Percentiles rank a stretch among this genome's conserved stretches.
Evolutionary conservation across 2,888 invertebrate genomes (phyloP).

Genomic region (Scotopteryx bipunctaria): DNA sequence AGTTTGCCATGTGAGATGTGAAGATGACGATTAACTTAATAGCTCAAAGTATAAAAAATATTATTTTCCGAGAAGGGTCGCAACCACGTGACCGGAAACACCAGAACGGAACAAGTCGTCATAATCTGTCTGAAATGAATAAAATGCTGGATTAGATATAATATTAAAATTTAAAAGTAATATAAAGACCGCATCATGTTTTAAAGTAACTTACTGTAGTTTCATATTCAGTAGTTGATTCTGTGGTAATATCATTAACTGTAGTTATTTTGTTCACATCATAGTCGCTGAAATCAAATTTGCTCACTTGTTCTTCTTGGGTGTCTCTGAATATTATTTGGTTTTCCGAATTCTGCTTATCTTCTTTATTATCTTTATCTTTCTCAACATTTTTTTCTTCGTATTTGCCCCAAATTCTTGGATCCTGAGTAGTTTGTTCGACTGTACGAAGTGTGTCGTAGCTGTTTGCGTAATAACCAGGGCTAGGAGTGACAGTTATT

Average conservation of each 20-base stretch:
- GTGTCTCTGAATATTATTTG: neutral
- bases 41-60: slow-evolving; percentile 20
- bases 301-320: neutral
- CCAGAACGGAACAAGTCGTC: slow-evolving; percentile 18
- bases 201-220: slow-evolving; percentile 27
- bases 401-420: neutral
- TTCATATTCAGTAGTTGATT: slow-evolving; percentile 31
- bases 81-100: slow-evolving; percentile 42
- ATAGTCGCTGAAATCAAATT: neutral
- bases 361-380: neutral
- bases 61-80: slow-evolving; percentile 53
- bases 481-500: slow-evolving; percentile 14
- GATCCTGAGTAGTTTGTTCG: slow-evolving; percentile 2
- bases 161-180: no score
- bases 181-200: no score
- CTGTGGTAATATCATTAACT: slow-evolving; percentile 19
- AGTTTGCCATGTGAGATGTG: slow-evolving; percentile 50
- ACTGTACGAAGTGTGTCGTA: neutral
- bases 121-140: slow-evolving; percentile 26
- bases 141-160: neutral
- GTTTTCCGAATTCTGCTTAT: neutral
- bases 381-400: neutral
- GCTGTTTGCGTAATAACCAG: slow-evolving; percentile 5
- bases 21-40: slow-evolving; percentile 7
- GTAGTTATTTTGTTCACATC: neutral